Evolutionary conservation across 64 coral and sea anemone species (phyloP), one percentile per base, ranked within the genome.

Genomic region (Anthopleura sola): DNA sequence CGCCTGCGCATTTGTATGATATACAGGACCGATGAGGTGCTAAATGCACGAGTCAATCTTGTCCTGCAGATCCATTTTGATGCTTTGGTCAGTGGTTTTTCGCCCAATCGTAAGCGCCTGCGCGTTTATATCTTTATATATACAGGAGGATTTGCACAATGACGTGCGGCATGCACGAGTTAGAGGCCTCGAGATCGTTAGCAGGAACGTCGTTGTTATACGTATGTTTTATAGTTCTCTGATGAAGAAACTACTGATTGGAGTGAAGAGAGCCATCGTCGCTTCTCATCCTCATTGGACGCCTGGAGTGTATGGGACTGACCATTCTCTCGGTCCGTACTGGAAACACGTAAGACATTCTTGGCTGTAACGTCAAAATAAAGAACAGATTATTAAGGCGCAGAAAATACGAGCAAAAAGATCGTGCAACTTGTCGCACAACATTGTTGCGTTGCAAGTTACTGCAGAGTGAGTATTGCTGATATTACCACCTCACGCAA

Each of bases 261-360:
- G 36, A 96, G 84, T 55, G 88, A 85, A 17, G 89, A 82, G 10
- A 96, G 83, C 94, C 94, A 96, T 24, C 92, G 94, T 85, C 90
- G 92, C 69, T 96, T 96, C 11, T 96, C 94, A 53, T 92, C 83
- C 33, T 96, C 94, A n/a, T 62, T 86, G 36, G 87, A 69, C 4
- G 94, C 90, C 86, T 96, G 94, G 14, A 96, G 84, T 26, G 94
- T 96, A 19, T 96, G 94, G 17, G 94, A 92, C 55, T 92, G 94
- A 32, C 94, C 94, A 71, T 49, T 86, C n/a, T 89, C 79, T 9
- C 69, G 16, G 13, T 96, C 90, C n/a, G 75, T 82, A 32, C 90
- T 84, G 21, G 94, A 96, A 47, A 96, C 86, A 86, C 94, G 60
- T 47, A 96, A 87, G 19, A 96, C 90, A 86, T 92, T 88, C 57